Evolutionary conservation across 1,140 invertebrate species (phyloP).

Genomic region (Conopomorpha cramerella): DNA sequence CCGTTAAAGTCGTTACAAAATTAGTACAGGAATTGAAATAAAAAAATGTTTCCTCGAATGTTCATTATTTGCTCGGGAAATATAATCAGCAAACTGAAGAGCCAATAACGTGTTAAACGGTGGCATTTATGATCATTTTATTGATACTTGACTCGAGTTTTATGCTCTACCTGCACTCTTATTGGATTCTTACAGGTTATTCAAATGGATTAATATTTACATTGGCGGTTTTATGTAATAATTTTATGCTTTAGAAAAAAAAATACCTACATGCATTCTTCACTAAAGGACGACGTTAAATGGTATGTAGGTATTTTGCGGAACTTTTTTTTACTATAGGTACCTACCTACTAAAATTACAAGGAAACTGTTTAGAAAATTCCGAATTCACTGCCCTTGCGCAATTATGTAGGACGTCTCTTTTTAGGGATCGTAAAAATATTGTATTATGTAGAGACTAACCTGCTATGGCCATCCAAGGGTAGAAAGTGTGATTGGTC

Average conservation of each 20-base stretch:
- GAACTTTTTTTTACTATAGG: too few relatives aligned
- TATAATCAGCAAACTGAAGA: slow-evolving; percentile 42
- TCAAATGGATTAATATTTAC: too few relatives aligned
- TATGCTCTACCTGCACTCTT: slow-evolving; percentile 26
- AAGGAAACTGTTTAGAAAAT: slow-evolving; percentile 1
- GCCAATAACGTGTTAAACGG: slow-evolving; percentile 49
- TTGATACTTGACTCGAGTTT: slow-evolving; percentile 26
- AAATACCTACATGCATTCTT: slow-evolving; percentile 5
- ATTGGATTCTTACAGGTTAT: too few relatives aligned
- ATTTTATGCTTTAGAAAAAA: too few relatives aligned
- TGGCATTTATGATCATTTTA: slow-evolving; percentile 48
- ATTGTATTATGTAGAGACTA: slow-evolving; percentile 45
- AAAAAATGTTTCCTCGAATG: too few relatives aligned
- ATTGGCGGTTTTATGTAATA: too few relatives aligned
- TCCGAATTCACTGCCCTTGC: slow-evolving; percentile 1
- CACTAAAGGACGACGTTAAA: too few relatives aligned
- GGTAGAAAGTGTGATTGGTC: slow-evolving; percentile 93
- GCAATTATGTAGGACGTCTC: not conserved
- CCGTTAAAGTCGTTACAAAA: too few relatives aligned
- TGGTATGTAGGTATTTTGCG: too few relatives aligned
- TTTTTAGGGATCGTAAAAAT: not conserved
- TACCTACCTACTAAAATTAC: too few relatives aligned
- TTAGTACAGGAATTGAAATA: too few relatives aligned
- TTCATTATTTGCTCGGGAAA: too few relatives aligned
- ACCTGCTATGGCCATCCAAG: slow-evolving; percentile 99